Evolutionary conservation across 2,888 invertebrate species (phyloP).

Genomic region (Drosophila cognata): DNA sequence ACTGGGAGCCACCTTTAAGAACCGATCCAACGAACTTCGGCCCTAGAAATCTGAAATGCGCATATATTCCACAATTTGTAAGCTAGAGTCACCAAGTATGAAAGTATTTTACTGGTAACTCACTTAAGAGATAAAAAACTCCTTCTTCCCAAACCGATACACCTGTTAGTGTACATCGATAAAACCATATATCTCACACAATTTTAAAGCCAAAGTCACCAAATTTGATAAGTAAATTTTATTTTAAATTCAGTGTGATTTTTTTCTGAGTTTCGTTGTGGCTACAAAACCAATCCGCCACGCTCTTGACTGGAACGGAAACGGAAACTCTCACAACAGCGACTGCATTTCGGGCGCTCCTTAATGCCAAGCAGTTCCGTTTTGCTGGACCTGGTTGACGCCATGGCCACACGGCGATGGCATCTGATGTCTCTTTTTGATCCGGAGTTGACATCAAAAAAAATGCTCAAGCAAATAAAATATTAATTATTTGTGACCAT

Average conservation of each 20-base stretch:
- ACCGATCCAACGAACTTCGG: no score
- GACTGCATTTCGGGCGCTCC: slow-evolving; percentile 37
- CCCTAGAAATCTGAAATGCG: no score
- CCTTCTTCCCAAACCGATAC: no score
- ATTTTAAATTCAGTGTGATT: no score
- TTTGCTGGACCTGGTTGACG: slow-evolving; percentile 35
- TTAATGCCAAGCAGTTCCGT: slow-evolving; percentile 36
- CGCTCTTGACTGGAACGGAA: slow-evolving; percentile 36
- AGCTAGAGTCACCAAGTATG: no score
- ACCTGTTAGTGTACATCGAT: no score
- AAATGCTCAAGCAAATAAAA: slow-evolving; percentile 47
- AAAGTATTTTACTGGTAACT: no score
- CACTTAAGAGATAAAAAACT: no score
- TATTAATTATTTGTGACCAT: slow-evolving; percentile 32
- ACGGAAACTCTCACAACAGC: slow-evolving; percentile 47
- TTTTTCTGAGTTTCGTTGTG: background rate
- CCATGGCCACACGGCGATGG: slow-evolving; percentile 3
- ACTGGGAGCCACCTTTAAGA: no score
- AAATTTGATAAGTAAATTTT: no score
- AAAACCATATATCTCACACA: no score
- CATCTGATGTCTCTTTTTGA: background rate
- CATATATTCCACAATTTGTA: no score
- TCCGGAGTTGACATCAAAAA: slow-evolving; percentile 16
- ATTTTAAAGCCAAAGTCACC: background rate
- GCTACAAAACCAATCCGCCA: background rate